Percentiles rank a stretch among this genome's conserved stretches.
Evolutionary conservation across 2,797 vertebrate genomes (phyloP).

Genomic region (Falco columbarius): DNA sequence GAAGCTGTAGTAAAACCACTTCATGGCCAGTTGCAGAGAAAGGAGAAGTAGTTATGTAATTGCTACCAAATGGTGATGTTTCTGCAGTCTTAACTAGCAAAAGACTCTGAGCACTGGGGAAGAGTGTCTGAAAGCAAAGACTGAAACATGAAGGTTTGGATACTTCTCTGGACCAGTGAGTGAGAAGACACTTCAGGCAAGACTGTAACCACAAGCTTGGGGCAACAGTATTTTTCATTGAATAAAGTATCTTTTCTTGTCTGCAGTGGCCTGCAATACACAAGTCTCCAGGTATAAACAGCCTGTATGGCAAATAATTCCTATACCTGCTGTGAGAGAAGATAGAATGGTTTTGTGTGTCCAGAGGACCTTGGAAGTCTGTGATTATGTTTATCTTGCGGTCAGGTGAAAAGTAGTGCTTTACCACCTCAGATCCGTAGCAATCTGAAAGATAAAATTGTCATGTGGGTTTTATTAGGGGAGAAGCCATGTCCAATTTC

Average conservation of each 20-base stretch:
- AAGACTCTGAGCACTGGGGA: background rate
- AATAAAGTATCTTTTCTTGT: background rate
- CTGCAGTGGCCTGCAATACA: background rate
- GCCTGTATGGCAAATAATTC: background rate
- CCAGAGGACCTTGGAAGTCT: background rate
- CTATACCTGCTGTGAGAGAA: background rate
- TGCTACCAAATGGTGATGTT: background rate
- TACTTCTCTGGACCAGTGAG: background rate
- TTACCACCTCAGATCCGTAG: background rate
- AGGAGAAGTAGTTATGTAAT: background rate
- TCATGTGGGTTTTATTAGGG: background rate
- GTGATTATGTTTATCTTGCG: background rate
- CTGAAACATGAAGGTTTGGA: background rate
- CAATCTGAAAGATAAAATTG: background rate
- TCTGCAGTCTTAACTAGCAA: background rate
- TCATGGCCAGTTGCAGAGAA: background rate
- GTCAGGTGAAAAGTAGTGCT: background rate
- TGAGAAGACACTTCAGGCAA: background rate
- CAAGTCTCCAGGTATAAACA: background rate
- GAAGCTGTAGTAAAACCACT: background rate
- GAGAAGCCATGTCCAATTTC: background rate
- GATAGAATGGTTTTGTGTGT: background rate
- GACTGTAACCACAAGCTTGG: background rate
- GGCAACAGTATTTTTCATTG: background rate
- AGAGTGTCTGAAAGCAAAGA: background rate